Evolutionary conservation across 2,797 vertebrate genomes (phyloP).

Genomic region (Eospalax fontanierii): DNA sequence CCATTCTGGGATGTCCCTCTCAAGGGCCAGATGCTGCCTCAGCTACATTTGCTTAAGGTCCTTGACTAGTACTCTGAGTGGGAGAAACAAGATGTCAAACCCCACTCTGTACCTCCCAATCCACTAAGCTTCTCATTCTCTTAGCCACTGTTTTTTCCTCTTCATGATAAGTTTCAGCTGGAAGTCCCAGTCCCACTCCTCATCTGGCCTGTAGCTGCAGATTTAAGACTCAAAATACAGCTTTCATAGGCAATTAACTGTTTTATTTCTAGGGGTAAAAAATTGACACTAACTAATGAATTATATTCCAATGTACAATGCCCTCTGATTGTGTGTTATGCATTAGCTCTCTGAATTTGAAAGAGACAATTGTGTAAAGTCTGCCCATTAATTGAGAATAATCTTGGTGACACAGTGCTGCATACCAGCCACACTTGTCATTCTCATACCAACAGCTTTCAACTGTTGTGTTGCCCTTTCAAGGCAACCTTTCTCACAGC

Average conservation of each 20-base stretch:
- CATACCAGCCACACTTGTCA: slow-evolving; percentile 78
- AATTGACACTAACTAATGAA: slow-evolving; percentile 63
- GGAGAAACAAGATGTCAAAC: slow-evolving; percentile 31
- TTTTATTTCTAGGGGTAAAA: slow-evolving; percentile 53
- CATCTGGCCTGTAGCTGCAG: slow-evolving; percentile 65
- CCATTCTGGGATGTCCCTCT: slow-evolving; percentile 81
- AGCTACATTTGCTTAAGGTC: slow-evolving; percentile 68
- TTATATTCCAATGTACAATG: slow-evolving; percentile 60
- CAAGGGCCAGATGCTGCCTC: slow-evolving; percentile 71
- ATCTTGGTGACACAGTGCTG: slow-evolving; percentile 71
- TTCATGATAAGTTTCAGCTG: slow-evolving; percentile 26
- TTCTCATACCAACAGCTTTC: slow-evolving; percentile 71
- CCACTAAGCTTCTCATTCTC: neutral
- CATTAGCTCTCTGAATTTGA: slow-evolving; percentile 68
- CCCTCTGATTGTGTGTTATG: slow-evolving; percentile 63
- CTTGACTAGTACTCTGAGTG: slow-evolving; percentile 46
- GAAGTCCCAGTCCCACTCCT: slow-evolving; percentile 6
- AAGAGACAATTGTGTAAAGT: slow-evolving; percentile 76
- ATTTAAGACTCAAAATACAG: slow-evolving; percentile 59
- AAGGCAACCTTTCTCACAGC: slow-evolving; percentile 69
- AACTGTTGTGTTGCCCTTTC: slow-evolving; percentile 71
- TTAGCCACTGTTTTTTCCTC: slow-evolving; percentile 21
- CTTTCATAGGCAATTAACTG: slow-evolving; percentile 51
- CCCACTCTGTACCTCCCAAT: neutral
- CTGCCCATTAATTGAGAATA: slow-evolving; percentile 80